Percentiles rank a stretch among this genome's conserved stretches.
Conservation (phyloP, 2,888 invertebrate genomes). For the Theristus sp. region DNA sequence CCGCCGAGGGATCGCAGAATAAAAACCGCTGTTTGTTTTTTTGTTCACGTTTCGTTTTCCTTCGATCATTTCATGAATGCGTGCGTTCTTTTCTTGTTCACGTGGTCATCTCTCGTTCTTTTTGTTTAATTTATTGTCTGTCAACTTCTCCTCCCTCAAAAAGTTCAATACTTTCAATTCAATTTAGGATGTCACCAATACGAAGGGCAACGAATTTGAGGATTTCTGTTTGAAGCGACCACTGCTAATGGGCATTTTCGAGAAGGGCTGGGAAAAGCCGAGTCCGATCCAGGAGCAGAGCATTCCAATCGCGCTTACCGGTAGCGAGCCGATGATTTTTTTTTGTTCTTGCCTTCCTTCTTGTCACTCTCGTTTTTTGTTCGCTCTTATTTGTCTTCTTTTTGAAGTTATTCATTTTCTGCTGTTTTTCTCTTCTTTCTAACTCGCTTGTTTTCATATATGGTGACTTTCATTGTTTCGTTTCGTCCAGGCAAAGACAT, state of each 20-base stretch:
- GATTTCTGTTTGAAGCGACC: conserved; percentile 93
- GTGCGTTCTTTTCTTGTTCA: background rate
- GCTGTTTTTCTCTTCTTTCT: too few relatives aligned
- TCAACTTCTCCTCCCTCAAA: too few relatives aligned
- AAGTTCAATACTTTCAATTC: too few relatives aligned
- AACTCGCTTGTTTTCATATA: too few relatives aligned
- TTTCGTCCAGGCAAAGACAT: conserved; percentile 48
- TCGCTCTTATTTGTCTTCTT: too few relatives aligned
- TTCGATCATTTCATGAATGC: background rate
- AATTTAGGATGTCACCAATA: conserved; percentile 84
- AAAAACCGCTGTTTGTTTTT: conserved; percentile 84
- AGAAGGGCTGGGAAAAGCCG: conserved; percentile 90
- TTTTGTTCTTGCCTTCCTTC: background rate
- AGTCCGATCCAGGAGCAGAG: conserved; percentile 98
- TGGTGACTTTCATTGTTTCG: too few relatives aligned
- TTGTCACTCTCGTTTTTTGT: too few relatives aligned
- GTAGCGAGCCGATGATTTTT: too few relatives aligned
- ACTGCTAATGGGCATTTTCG: conserved; percentile 97
- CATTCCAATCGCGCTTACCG: conserved; percentile 91
- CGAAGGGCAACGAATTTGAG: conserved; percentile 96
- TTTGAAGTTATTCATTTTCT: too few relatives aligned
- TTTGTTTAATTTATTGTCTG: too few relatives aligned
- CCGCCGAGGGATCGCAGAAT: conserved; percentile 88
- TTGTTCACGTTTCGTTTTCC: too few relatives aligned
- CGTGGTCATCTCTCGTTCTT: too few relatives aligned